Base-by-base conservation (phyloP, 2,113 vertebrate genomes). In the Fulica atra region DNA sequence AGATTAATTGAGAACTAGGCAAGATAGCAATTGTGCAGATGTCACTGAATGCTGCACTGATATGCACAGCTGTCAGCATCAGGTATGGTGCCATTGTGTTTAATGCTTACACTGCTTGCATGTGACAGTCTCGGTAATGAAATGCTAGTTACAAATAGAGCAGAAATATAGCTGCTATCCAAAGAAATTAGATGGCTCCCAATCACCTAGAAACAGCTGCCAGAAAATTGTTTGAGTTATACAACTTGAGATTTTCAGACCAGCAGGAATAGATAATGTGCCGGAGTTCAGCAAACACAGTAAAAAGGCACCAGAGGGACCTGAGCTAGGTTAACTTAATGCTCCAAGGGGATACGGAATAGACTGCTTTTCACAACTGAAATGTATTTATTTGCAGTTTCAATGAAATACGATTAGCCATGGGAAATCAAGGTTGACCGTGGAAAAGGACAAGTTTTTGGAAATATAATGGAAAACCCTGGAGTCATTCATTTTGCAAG, bases 1-100 rank as follows among this genome's bases (percentile, higher is more conserved):
- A 93, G 74, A 36, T 73, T 95, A 97, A 87, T 26, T 84, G 72
- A 94, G 74, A 82, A 61, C 23, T 7, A 72, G 82, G 76, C 61
- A 86, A 94, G 80, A 19, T 17, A 76, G 89, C 56, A 57, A 29
- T 40, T 56, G 36, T 84, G 90, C 89, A 90, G 95, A 69, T 95
- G 92, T 87, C 95, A 81, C 54, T 1, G 14, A 95, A 81, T 4
- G 36, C 64, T 38, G 42, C 72, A 56, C 29, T 36, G 86, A 88
- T 40, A 73, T 2, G 14, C 86, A 59, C 87, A 96, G 91, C 91
- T 61, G 91, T 73, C 92, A 54, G 84, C 74, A 44, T 23, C 78
- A 94, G 79, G 59, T 81, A 92, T 5, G 63, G 63, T 29, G 68
- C 57, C 70, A 1, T 9, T 61, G 51, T 71, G 44, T 42, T 83